These are phyloP conservation scores for Labeo rohita DNA, from an alignment of 2,113 vertebrate genomes.

Conservation along the genomic window DNA sequence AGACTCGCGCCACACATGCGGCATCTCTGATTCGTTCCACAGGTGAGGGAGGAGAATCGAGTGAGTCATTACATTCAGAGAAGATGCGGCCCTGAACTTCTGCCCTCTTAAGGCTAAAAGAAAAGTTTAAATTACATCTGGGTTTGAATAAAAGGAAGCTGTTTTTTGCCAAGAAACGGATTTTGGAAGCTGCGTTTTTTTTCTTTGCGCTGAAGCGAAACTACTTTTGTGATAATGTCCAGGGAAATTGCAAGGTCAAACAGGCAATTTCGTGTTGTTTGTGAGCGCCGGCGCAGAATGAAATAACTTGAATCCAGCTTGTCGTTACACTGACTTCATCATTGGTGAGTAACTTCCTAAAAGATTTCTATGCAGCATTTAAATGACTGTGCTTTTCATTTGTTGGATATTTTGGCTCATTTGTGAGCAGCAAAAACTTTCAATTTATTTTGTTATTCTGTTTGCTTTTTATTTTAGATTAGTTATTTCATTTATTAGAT, in stretches of 20 bases:
- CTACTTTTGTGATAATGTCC: slow-evolving; percentile 15
- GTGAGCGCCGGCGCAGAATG: background rate
- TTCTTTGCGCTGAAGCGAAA: background rate
- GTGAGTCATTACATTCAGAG: background rate
- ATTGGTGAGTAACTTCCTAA: slow-evolving; percentile 21
- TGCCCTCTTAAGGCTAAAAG: slow-evolving; percentile 5
- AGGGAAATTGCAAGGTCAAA: background rate
- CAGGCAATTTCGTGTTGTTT: background rate
- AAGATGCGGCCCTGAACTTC: background rate
- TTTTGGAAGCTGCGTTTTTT: background rate
- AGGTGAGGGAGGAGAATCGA: slow-evolving; percentile 7
- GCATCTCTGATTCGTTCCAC: slow-evolving; percentile 44
- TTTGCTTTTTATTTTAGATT: too few relatives aligned
- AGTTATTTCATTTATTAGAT: too few relatives aligned
- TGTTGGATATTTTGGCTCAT: background rate
- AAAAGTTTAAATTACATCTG: background rate
- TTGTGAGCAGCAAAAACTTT: background rate
- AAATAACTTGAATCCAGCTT: background rate
- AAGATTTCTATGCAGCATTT: background rate
- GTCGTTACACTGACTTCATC: slow-evolving; percentile 11
- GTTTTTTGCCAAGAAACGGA: background rate
- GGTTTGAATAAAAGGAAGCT: slow-evolving; percentile 5
- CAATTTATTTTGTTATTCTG: background rate
- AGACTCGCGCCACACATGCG: slow-evolving; percentile 58
- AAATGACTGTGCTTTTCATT: background rate